These are phyloP conservation scores for Temnothorax curvispinosus DNA, from an alignment of 1,140 invertebrate genomes.

Conservation along the genomic window DNA sequence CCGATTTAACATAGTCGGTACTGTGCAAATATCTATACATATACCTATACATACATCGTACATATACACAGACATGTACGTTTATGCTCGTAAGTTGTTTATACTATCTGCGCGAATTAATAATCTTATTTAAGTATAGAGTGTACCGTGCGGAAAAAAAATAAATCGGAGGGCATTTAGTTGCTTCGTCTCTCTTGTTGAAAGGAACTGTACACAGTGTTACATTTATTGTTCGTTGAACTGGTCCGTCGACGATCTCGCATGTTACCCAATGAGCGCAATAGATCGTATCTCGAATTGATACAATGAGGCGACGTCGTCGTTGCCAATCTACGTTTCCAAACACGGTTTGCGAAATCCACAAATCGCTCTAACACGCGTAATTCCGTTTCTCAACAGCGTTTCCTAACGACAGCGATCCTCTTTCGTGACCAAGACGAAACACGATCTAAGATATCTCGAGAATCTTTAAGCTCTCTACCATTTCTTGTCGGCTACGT, in stretches of 20 bases:
- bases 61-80: constrained; percentile 31
- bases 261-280: constrained; percentile 9
- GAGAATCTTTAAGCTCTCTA: constrained; percentile 27
- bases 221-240: constrained; percentile 63
- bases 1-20: not conserved
- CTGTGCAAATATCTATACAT: constrained; percentile 9
- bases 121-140: not conserved
- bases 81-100: constrained; percentile 39
- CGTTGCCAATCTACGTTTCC: constrained; percentile 11
- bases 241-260: constrained; percentile 41
- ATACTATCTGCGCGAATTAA: constrained; percentile 7
- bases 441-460: constrained; percentile 25
- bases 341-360: not conserved
- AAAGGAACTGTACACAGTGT: constrained; percentile 68
- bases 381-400: constrained; percentile 32
- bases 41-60: constrained; percentile 39
- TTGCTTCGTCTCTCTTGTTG: constrained; percentile 55
- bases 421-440: constrained; percentile 29
- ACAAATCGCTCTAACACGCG: not conserved
- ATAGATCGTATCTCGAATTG: constrained; percentile 42
- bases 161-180: constrained; percentile 65
- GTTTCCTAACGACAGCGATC: not conserved
- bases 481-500: not conserved
- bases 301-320: constrained; percentile 16
- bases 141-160: constrained; percentile 48